A percentile compares a stretch with the other conserved stretches of the same genome.
These are phyloP conservation scores for Mercenaria mercenaria DNA, from an alignment of 1,140 invertebrate genomes.

Conservation along the genomic window DNA sequence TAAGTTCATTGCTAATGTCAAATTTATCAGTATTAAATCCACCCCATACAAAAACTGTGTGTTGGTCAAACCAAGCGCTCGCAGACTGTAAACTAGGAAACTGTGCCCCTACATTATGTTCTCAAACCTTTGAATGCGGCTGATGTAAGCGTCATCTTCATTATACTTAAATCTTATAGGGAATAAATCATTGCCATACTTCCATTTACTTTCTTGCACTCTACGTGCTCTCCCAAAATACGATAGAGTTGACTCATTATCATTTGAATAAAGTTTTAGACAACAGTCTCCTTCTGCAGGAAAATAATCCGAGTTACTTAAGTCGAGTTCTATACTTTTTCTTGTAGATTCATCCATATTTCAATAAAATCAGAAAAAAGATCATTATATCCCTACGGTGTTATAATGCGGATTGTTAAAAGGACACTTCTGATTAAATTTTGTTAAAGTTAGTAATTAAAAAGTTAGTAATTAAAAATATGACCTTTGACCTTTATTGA, in stretches of 20 bases:
- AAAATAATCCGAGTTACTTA: constrained; percentile 7
- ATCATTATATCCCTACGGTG: too few relatives aligned
- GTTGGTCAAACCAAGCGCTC: not conserved
- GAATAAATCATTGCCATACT: not conserved
- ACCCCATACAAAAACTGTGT: not conserved
- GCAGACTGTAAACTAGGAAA: not conserved
- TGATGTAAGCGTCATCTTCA: not conserved
- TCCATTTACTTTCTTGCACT: not conserved
- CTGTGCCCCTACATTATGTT: not conserved
- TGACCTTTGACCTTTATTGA: too few relatives aligned
- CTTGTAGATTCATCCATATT: not conserved
- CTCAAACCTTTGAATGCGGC: not conserved
- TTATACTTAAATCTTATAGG: not conserved
- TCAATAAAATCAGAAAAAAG: not conserved
- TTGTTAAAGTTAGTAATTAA: too few relatives aligned
- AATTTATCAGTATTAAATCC: not conserved
- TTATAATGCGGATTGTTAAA: too few relatives aligned
- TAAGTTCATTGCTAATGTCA: not conserved
- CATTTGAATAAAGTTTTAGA: not conserved
- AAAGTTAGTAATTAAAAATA: too few relatives aligned
- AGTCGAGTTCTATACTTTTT: not conserved
- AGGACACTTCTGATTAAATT: too few relatives aligned
- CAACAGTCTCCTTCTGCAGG: constrained; percentile 15
- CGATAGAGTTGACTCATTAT: not conserved
- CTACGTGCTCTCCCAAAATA: not conserved